Base-by-base conservation (phyloP, 2,797 vertebrate species). In the Falco novaeseelandiae region DNA sequence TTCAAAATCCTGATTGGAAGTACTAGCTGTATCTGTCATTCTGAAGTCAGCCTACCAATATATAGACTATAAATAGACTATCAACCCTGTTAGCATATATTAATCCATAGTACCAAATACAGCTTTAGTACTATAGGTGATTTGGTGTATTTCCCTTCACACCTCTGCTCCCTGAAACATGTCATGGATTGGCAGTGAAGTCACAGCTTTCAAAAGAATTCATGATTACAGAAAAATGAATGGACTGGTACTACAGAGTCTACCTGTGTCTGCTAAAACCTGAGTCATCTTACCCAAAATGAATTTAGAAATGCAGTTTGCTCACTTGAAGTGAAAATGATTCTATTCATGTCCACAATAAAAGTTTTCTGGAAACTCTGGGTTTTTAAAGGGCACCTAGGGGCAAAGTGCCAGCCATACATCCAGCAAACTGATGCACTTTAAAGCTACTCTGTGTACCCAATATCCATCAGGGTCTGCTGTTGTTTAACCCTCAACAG, bases 331-430 rank as follows among this genome's bases (percentile, higher is more conserved):
- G 40, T 61, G 66, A 40, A 23, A 42, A 71, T 34, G 1, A 21
- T 16, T 71, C 7, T 57, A 14, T 86, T 40, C 52, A 38, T 5
- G 12, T 21, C 42, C 18, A 46, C 2, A 1, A 9, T 16, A 58
- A 62, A 74, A 51, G 23, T 42, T 18, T 63, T 52, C 65, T 54
- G 59, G 57, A 30, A 91, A 26, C 4, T 21, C 11, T n/a, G 15
- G 1, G 22, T 20, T 81, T 67, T 9, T 19, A 51, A 71, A 71
- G 58, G 3, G 1, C 5, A 46, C 9, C 6, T 12, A 19, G 14
- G 6, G 32, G 30, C 34, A 22, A 65, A n/a, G 0, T 6, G 10
- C 30, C 34, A 57, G 61, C 10, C 2, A 1, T 3, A 27, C 0
- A 6, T 12, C 14, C 19, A n/a, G 42, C 7, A 65, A 70, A 5